Base-by-base conservation (phyloP, 2,888 invertebrate species). In the Rhimphoctona megacephalus region DNA sequence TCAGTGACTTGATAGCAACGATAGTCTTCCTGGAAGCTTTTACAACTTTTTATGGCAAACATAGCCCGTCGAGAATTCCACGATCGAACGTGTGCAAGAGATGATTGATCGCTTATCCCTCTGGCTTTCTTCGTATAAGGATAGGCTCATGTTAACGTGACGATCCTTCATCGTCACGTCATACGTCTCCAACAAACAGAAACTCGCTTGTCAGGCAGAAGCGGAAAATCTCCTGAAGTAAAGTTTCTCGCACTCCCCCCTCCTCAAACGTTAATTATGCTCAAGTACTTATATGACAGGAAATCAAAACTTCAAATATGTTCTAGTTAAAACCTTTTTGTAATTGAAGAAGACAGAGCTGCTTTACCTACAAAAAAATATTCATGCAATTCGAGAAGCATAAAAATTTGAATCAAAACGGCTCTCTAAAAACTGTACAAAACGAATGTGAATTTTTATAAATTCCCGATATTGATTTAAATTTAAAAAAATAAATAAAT, bases 91-190 rank as follows among this genome's bases (percentile, higher is more conserved):
- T 72, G 72, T 67, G 81, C 67, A 61, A 64, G 76, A 79, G 83
- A 88, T 88, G 87, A 88, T 88, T 88, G 88, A 88, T 88, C 78
- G 83, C 85, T 78, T 79, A 81, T 83, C 72, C 70, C 64, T 81
- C 69, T 66, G 33, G 30, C 81, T 61, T 69, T 80, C 74, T 30
- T 83, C 83, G 66, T 81, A 85, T 88, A 87, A 88, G 88, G 84
- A 86, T 84, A 82, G 89, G 86, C 89, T 86, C 85, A 85, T 86
- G 85, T 85, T 85, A 85, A 89, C 86, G 86, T 70, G 79, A 85
- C 85, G 78, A 87, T 86, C 88, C 83, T 81, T 88, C 85, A 86
- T 88, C 87, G 88, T 87, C 85, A 76, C 86, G 87, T 82, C 86
- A 87, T 86, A 87, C 79, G 81, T 76, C 73, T 74, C 74, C 30